Conservation (phyloP, 1,140 invertebrate species). For the Cotesia glomerata region DNA sequence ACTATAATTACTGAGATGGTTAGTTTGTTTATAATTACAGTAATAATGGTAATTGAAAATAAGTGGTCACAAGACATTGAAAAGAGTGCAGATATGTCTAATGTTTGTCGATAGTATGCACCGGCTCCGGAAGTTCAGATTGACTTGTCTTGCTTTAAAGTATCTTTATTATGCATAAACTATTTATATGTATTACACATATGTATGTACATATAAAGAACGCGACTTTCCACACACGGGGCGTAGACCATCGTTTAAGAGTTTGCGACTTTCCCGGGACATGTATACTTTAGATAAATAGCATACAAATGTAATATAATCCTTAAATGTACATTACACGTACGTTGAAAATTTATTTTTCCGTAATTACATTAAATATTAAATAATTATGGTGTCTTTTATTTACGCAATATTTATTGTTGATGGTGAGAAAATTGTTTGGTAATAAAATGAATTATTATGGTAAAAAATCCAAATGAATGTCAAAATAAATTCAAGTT, state of each 20-base stretch:
- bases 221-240: conserved; percentile 24
- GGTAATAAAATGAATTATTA: too few relatives aligned
- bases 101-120: too few relatives aligned
- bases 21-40: neutral
- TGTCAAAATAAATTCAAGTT: too few relatives aligned
- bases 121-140: conserved; percentile 19
- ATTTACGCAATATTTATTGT: too few relatives aligned
- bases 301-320: conserved; percentile 1
- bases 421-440: too few relatives aligned
- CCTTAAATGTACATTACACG: too few relatives aligned
- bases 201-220: conserved; percentile 7
- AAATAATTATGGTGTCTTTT: neutral
- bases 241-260: conserved; percentile 11
- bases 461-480: too few relatives aligned
- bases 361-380: neutral
- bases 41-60: neutral
- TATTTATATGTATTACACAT: neutral
- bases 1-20: neutral
- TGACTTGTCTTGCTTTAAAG: conserved; percentile 8
- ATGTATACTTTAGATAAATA: too few relatives aligned
- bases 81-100: too few relatives aligned
- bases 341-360: neutral
- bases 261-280: conserved; percentile 25
- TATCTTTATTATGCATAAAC: neutral
- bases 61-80: neutral